A percentile compares a stretch with the other conserved stretches of the same genome.
phyloP scores from a whole-genome alignment of 1,140 invertebrate genomes.

The Conus betulinus region DNA sequence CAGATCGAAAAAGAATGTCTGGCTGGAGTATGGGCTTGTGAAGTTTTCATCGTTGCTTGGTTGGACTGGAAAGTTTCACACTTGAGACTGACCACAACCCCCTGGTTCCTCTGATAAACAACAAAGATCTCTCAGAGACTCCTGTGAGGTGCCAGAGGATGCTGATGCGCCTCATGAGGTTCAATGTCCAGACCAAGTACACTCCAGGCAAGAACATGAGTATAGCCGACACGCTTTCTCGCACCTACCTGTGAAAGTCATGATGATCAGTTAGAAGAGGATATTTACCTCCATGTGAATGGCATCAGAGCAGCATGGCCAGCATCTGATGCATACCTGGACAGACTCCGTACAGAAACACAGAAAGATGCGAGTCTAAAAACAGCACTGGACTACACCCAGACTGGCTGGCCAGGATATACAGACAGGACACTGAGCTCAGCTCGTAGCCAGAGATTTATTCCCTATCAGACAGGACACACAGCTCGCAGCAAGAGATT shows the following conservation, averaged over 20 bases:
- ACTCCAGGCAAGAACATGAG: background rate
- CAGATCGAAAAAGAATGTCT: too few relatives aligned
- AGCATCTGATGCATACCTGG: background rate
- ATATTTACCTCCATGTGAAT: background rate
- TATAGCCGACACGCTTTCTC: background rate
- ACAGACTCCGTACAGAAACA: background rate
- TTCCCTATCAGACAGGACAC: background rate
- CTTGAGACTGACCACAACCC: background rate
- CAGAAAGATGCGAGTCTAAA: background rate
- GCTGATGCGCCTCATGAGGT: constrained; percentile 1
- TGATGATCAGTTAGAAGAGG: background rate
- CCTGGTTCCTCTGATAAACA: background rate
- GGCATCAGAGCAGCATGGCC: background rate
- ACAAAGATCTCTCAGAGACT: background rate
- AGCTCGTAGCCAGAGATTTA: background rate
- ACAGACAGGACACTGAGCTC: background rate
- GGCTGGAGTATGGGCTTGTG: background rate
- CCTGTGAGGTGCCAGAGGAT: constrained; percentile 12
- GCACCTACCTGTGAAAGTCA: background rate
- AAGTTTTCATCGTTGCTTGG: background rate
- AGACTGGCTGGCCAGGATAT: background rate
- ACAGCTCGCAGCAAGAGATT: background rate
- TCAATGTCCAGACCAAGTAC: background rate
- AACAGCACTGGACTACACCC: background rate
- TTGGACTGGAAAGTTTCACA: background rate